Base-by-base conservation (phyloP, 2,113 vertebrate genomes). In the Dipodomys stephensi region DNA sequence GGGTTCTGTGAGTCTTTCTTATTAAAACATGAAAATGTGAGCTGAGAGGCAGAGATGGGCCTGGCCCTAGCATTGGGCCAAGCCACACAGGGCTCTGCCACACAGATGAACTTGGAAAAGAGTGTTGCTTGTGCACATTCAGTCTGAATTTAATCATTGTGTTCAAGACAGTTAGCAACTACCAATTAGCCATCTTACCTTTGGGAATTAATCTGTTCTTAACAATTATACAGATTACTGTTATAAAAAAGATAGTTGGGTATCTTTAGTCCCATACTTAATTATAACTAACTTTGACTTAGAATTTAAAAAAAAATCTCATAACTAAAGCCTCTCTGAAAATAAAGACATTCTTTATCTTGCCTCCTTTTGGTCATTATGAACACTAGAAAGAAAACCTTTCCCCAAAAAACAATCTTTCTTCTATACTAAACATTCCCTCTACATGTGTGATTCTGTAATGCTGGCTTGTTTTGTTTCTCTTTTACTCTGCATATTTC, bases 121-220 rank as follows among this genome's bases (percentile, higher is more conserved):
- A 78, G 11, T 10, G 13, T 35, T 86, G 30, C 18, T 78, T 11
- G 28, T 74, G 18, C 68, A 62, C 87, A 83, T 18, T 88, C 22
- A 27, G 6, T 18, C 81, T 91, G 35, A 72, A 69, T 86, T 83
- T 71, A 91, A 69, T 90, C 74, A 46, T 80, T 87, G 16, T 72
- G 15, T 87, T 88, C 35, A 73, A 79, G 30, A 92, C 83, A 23
- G 32, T 65, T 64, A 71, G 53, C 62, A 79, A 27, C 84, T 13
- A 79, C 60, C 78, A 78, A 0, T 79, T 78, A 80, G 35, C 73
- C 80, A 64, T 44, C 13, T 82, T 90, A 69, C 20, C 32, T 80
- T 93, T 92, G 86, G 94, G 28, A 73, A 82, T 90, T 77, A 90
- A 28, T 90, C 30, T 89, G 20, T 53, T 71, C 2, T 46, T 93